Evolutionary conservation across 1,140 invertebrate species (phyloP).

Genomic region (Thereuonema tuberculata): DNA sequence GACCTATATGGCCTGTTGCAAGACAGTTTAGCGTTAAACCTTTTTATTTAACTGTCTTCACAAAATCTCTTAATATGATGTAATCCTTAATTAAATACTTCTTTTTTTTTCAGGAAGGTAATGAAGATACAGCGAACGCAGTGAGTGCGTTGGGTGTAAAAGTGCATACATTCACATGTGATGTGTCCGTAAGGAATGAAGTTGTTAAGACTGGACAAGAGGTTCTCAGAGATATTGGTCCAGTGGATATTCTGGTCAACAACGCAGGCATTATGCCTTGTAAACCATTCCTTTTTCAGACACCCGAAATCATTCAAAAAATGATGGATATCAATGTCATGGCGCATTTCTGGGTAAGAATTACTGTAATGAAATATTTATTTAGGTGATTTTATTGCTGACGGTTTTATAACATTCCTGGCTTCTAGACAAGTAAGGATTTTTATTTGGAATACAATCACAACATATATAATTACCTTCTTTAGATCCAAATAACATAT

Average conservation of each 20-base stretch:
- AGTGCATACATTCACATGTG: neutral
- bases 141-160: neutral
- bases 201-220: neutral
- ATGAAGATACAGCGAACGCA: neutral
- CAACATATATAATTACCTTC: no score
- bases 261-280: conserved; percentile 82
- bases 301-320: conserved; percentile 47
- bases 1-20: no score
- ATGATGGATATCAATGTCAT: conserved; percentile 65
- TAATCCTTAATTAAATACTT: no score
- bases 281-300: conserved; percentile 47
- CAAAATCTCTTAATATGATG: no score
- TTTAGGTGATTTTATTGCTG: no score
- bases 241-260: conserved; percentile 57
- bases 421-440: no score
- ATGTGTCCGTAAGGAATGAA: neutral
- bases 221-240: conserved; percentile 37
- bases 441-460: no score
- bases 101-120: neutral
- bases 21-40: no score
- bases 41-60: no score
- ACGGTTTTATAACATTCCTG: no score
- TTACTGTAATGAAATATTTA: no score
- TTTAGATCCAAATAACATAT: no score
- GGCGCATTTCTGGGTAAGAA: conserved; percentile 57